Evolutionary conservation across 2,888 invertebrate species (phyloP).

Genomic region (Epinotia bilunana): DNA sequence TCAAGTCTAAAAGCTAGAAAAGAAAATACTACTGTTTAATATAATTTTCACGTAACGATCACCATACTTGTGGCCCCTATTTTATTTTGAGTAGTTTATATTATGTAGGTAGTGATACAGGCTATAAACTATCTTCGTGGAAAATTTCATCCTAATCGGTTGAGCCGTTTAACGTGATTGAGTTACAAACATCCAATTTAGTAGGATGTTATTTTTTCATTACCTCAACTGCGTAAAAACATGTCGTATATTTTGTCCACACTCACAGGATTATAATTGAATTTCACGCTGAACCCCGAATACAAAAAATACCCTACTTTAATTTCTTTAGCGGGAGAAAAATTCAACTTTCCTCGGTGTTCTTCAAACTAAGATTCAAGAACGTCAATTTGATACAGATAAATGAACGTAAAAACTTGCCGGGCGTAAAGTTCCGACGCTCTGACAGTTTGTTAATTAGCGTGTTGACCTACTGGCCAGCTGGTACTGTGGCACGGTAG

Average conservation of each 20-base stretch:
- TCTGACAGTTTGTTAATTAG: slow-evolving; percentile 40
- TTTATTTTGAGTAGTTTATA: too few species aligned
- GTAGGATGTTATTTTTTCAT: too few species aligned
- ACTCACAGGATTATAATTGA: slow-evolving; percentile 6
- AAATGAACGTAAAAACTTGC: slow-evolving; percentile 35
- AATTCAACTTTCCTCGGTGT: slow-evolving; percentile 26
- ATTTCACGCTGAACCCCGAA: slow-evolving; percentile 2
- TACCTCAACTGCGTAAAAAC: not conserved
- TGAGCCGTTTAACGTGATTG: too few species aligned
- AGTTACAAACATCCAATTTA: too few species aligned
- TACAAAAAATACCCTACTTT: not conserved
- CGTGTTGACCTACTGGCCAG: slow-evolving; percentile 36
- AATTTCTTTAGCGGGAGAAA: not conserved
- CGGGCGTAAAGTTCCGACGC: slow-evolving; percentile 15
- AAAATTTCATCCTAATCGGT: too few species aligned
- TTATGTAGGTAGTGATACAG: too few species aligned
- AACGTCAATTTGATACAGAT: slow-evolving; percentile 43
- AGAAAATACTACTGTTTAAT: too few species aligned
- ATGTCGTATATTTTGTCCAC: slow-evolving; percentile 1
- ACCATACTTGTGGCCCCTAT: too few species aligned
- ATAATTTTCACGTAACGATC: too few species aligned
- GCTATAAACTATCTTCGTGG: too few species aligned
- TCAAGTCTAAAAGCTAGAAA: too few species aligned
- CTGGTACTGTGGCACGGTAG: slow-evolving; percentile 2
- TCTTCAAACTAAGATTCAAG: slow-evolving; percentile 36